Base-by-base conservation (phyloP, 2,113 vertebrate genomes). In the Nesogale talazaci region DNA sequence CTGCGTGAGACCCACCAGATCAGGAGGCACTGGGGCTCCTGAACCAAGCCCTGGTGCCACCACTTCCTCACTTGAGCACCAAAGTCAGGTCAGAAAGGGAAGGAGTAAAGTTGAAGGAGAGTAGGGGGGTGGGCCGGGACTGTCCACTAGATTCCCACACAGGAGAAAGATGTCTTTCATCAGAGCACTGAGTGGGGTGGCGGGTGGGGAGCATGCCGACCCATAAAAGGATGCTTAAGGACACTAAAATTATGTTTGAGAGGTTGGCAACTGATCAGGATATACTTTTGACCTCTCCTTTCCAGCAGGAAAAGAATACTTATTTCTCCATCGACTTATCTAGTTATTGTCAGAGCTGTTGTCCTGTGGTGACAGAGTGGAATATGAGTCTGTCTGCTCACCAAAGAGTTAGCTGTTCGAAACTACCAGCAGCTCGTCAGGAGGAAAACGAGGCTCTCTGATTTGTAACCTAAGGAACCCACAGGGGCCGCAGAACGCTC, bases 31-130 rank as follows among this genome's bases (percentile, higher is more conserved):
- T 0, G 0, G 31, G 27, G 59, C 29, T 27, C 17, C 25, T 36
- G 1, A 70, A 36, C 16, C 38, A 34, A 29, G 2, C 11, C 38
- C 14, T 2, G 23, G 38, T 6, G 34, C 2, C 22, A 52, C 0
- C 40, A 34, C 34, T 70, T 22, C 1, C 29, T 67, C 59, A 2
- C 2, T 3, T 2, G 36, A 20, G 38, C 46, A 46, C 4, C 3
- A 9, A 72, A 10, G 11, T 22, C 27, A 25, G 23, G 23, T 34
- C 34, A 2, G 63, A 63, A 63, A 34, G 75, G 34, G 34, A 63
- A 23, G 6, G 7, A 1, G 1, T 9, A 34, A 22, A 20, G 3
- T 19, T 3, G 2, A 20, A 52, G 23, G 52, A n/a, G 25, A 19
- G 40, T 61, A 19, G 59, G 23, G 59, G 29, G 10, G 46, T 9